Percentiles rank a stretch among this genome's conserved stretches.
Conservation (phyloP, 2,113 vertebrate species). For the Progne subis region DNA sequence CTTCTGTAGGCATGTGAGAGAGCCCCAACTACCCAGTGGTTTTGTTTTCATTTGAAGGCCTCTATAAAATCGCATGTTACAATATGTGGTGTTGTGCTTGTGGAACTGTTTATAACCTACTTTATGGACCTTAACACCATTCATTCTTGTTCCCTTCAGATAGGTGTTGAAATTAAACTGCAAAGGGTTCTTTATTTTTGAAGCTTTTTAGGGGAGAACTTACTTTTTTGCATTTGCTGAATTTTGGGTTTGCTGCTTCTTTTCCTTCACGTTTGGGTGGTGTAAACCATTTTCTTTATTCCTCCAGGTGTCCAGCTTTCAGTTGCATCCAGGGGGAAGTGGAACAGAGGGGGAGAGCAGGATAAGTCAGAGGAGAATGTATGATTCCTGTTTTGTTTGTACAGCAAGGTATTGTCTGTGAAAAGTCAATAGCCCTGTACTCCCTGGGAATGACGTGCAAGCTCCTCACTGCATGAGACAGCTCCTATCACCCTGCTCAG, state of each 20-base stretch:
- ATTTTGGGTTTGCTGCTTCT: neutral
- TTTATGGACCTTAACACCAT: constrained; percentile 52
- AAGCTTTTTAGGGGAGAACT: neutral
- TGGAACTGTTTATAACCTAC: constrained; percentile 59
- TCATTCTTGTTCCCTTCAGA: neutral
- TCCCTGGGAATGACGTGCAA: neutral
- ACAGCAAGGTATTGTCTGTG: neutral
- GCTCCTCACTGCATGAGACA: neutral
- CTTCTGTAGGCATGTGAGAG: neutral
- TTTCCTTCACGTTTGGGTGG: neutral
- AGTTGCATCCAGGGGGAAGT: neutral
- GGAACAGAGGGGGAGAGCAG: neutral
- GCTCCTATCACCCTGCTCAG: neutral
- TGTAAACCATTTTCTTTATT: neutral
- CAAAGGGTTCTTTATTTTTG: neutral
- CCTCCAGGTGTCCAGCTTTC: neutral
- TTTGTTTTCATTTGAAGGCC: constrained; percentile 40
- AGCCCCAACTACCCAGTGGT: neutral
- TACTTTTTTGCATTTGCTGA: neutral
- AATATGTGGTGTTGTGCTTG: neutral
- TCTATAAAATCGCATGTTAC: constrained; percentile 1
- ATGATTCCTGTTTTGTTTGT: neutral
- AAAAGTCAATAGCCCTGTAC: neutral
- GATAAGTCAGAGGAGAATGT: neutral
- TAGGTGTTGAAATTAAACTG: constrained; percentile 12